Percentiles rank a stretch among this genome's conserved stretches.
These are phyloP conservation scores for Rhynchomys soricoides DNA, from an alignment of 2,113 vertebrate genomes.

Conservation along the genomic window DNA sequence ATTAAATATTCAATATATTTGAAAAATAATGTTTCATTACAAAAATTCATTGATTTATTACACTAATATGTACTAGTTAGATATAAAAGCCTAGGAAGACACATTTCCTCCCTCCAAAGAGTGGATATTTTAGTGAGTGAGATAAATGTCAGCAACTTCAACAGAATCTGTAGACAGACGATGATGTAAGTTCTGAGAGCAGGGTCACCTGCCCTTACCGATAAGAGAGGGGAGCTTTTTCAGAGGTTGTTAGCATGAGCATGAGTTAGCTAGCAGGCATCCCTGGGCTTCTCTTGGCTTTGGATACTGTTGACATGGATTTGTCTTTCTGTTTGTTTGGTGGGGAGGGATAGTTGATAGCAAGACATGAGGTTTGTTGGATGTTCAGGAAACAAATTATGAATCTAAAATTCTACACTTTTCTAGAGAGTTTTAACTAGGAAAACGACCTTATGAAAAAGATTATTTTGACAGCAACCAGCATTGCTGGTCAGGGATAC, in stretches of 20 bases:
- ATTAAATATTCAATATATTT: slow-evolving; percentile 30
- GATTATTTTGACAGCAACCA: background rate
- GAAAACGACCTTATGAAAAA: background rate
- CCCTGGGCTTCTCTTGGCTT: background rate
- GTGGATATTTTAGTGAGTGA: background rate
- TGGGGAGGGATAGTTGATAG: background rate
- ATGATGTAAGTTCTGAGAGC: background rate
- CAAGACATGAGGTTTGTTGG: background rate
- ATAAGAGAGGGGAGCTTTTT: background rate
- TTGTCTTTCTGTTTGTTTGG: background rate
- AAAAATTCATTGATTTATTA: slow-evolving; percentile 38
- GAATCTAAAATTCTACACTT: background rate
- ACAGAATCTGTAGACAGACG: background rate
- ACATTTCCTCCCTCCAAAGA: background rate
- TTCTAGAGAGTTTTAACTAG: background rate
- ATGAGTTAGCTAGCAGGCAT: background rate
- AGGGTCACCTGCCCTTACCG: background rate
- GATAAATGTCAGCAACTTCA: background rate
- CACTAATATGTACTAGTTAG: background rate
- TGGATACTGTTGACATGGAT: background rate
- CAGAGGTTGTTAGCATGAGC: background rate
- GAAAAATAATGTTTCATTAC: slow-evolving; percentile 1
- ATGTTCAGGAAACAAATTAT: slow-evolving; percentile 6
- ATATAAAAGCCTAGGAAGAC: background rate
- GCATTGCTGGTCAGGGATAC: background rate